These are phyloP conservation scores for Mormyrops boulengeri DNA, from an alignment of 2,797 vertebrate species.

Conservation along the genomic window DNA sequence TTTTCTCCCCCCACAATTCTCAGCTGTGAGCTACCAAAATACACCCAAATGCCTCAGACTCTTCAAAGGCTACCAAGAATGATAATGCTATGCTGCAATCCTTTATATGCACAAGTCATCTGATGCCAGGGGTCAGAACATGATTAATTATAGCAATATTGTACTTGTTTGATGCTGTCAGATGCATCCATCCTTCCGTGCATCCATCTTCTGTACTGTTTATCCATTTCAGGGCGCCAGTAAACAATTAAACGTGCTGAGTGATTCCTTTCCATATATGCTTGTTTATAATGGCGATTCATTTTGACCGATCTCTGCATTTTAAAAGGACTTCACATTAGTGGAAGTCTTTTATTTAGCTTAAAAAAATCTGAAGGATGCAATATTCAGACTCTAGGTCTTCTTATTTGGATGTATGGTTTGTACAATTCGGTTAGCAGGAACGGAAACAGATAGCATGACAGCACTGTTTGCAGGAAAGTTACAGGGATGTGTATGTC, in stretches of 20 bases:
- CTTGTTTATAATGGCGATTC: neutral
- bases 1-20: neutral
- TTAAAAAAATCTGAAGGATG: constrained; percentile 18
- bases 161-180: neutral
- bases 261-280: neutral
- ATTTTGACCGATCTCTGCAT: neutral
- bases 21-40: neutral
- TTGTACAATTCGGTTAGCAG: constrained; percentile 21
- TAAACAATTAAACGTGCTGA: neutral
- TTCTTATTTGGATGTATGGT: constrained; percentile 29
- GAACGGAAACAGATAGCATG: constrained; percentile 37
- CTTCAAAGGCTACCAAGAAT: neutral
- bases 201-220: neutral
- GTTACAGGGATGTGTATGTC: constrained; percentile 50
- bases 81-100: neutral
- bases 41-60: neutral
- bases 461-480: constrained; percentile 43
- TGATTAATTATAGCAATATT: neutral
- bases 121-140: neutral
- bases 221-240: neutral
- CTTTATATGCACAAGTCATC: neutral
- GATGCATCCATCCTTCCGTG: neutral
- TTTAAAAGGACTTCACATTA: neutral
- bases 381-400: constrained; percentile 14
- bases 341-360: neutral